Evolutionary conservation across 92 coral and sea anemone genomes (phyloP).

Genomic region (Parazoanthus darwini): DNA sequence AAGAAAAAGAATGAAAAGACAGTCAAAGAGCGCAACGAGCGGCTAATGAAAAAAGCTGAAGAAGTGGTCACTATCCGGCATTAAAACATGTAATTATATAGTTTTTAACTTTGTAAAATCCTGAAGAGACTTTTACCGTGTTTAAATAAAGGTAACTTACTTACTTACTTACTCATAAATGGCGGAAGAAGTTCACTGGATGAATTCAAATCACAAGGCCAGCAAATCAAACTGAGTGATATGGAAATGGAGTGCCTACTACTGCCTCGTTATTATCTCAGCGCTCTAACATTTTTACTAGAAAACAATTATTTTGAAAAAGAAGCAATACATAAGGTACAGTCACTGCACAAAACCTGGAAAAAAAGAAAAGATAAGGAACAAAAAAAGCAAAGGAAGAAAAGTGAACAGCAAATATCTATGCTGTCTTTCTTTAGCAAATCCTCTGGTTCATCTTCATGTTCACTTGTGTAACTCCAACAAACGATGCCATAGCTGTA

Average conservation of each 20-base stretch:
- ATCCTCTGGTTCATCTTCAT: neutral
- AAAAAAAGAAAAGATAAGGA: neutral
- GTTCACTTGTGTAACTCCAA: neutral
- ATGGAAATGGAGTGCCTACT: neutral
- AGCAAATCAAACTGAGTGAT: slow-evolving; percentile 15
- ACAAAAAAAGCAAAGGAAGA: neutral
- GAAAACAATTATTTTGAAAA: slow-evolving; percentile 10
- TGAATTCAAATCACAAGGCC: neutral
- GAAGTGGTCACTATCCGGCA: neutral
- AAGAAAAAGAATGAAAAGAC: neutral
- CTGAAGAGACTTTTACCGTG: too few relatives aligned
- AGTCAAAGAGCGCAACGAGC: neutral
- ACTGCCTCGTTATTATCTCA: slow-evolving; percentile 7
- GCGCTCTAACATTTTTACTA: slow-evolving; percentile 2
- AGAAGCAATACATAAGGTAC: slow-evolving; percentile 6
- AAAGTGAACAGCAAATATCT: neutral
- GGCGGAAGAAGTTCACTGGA: neutral
- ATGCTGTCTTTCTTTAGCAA: too few relatives aligned
- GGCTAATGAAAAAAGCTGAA: neutral
- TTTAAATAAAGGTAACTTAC: neutral
- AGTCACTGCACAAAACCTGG: slow-evolving; percentile 4
- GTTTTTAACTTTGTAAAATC: too few relatives aligned
- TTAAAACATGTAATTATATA: neutral
- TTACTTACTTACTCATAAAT: neutral
- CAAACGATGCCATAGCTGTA: neutral